Conservation (phyloP, 2,113 vertebrate species). For the Pipa parva region DNA sequence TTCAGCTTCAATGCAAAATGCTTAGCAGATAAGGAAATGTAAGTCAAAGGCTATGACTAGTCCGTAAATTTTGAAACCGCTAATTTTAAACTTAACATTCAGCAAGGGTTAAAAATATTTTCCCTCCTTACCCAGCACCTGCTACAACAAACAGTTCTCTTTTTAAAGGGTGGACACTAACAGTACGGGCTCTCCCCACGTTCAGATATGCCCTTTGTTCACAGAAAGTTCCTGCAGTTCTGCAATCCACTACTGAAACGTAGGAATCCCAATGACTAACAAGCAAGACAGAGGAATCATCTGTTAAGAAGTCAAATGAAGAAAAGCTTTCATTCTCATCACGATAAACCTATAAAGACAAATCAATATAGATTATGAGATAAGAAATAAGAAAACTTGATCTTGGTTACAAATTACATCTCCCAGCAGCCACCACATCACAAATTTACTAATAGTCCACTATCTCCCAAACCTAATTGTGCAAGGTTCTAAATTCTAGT, state of each 20-base stretch:
- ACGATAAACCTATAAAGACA: conserved; percentile 67
- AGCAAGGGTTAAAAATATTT: no score
- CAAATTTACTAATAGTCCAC: no score
- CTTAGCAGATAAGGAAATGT: no score
- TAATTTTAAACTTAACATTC: no score
- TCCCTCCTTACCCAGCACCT: conserved; percentile 60
- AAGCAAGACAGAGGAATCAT: conserved; percentile 61
- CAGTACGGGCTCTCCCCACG: conserved; percentile 58
- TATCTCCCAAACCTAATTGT: no score
- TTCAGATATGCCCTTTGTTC: conserved; percentile 62
- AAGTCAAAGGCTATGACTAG: no score
- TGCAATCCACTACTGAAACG: conserved; percentile 71
- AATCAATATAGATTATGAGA: not conserved
- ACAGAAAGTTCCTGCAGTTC: conserved; percentile 61
- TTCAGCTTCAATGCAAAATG: no score
- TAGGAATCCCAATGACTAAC: conserved; percentile 63
- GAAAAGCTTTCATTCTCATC: conserved; percentile 54
- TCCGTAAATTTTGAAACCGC: no score
- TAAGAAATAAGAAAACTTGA: no score
- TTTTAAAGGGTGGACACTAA: conserved; percentile 76
- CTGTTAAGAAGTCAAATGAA: conserved; percentile 79
- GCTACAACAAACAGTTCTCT: conserved; percentile 77
- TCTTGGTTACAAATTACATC: no score
- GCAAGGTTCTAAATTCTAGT: no score
- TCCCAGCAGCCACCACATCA: no score